Evolutionary conservation across 1,140 invertebrate species (phyloP), one percentile per base, ranked within the genome.

Genomic region (Drosophila ogumai): DNA sequence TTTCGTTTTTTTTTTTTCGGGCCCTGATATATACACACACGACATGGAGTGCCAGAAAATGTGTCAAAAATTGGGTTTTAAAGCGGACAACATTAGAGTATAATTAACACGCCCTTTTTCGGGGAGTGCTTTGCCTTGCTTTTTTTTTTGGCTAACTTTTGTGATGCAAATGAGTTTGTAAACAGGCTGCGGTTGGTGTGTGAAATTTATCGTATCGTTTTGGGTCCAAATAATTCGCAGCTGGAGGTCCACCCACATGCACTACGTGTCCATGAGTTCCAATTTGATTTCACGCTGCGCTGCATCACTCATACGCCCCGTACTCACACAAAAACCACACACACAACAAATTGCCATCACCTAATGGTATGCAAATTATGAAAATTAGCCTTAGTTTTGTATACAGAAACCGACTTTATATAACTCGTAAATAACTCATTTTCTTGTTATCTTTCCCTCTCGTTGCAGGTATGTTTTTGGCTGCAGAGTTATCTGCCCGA

Each of bases 81-180:
- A 63, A 75, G 67, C 79, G 63, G 58, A 72, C 84, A 84, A 84
- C 84, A 90, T 88, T 88, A 90, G 84, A 78, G 67, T 77, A 90
- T 88, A 90, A 88, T 88, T 88, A 88, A 88, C 84, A 88, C 84
- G 85, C 84, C 84, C 84, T 81, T 79, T 75, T 76, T 57, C 47
- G 65, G 47, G 50, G 58, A 46, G 60, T 50, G 55, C 15, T 43
- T 22, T 50, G 31, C 59, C 13, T 6, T 6, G 31, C 4, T 25
- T 10, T 6, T 12, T 12, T 61, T 87, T 88, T 90, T 88, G 84
- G 85, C 85, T 77, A 90, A 84, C 85, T 88, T 69, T 88, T 90
- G 84, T 90, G 68, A 88, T 88, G 84, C 77, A 88, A 88, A 88
- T 88, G 84, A 90, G 75, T 13, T 64, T 74, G 65, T 71, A 80